Percentiles rank a stretch among this genome's conserved stretches.
phyloP scores from a whole-genome alignment of 2,113 vertebrate species.

The Rhabdornis inornatus region DNA sequence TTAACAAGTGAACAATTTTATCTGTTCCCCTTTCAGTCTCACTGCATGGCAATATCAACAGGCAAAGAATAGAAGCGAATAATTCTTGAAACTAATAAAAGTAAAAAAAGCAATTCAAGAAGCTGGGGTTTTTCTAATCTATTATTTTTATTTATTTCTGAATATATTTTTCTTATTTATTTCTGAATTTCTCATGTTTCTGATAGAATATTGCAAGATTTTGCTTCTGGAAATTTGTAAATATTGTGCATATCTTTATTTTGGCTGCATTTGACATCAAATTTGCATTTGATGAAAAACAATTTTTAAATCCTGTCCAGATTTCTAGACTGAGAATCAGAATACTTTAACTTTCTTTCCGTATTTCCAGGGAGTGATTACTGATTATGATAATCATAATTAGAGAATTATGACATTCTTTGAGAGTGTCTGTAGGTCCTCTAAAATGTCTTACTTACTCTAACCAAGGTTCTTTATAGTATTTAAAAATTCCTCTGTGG shows the following conservation, averaged over 20 bases:
- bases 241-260: neutral
- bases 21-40: neutral
- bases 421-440: neutral
- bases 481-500: neutral
- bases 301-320: neutral
- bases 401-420: neutral
- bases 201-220: neutral
- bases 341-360: neutral
- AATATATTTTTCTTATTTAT: neutral
- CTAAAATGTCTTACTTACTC: neutral
- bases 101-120: neutral
- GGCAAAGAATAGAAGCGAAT: neutral
- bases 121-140: neutral
- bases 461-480: neutral
- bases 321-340: neutral
- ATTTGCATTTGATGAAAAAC: neutral
- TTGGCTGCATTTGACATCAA: neutral
- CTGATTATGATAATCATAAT: neutral
- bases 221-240: neutral
- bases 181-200: neutral
- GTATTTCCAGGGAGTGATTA: neutral
- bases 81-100: neutral
- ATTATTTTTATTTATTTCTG: neutral
- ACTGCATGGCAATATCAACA: neutral
- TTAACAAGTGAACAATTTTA: neutral